Percentiles rank a stretch among this genome's conserved stretches.
Evolutionary conservation across 2,888 invertebrate genomes (phyloP).

Genomic region (Corbicula japonica): DNA sequence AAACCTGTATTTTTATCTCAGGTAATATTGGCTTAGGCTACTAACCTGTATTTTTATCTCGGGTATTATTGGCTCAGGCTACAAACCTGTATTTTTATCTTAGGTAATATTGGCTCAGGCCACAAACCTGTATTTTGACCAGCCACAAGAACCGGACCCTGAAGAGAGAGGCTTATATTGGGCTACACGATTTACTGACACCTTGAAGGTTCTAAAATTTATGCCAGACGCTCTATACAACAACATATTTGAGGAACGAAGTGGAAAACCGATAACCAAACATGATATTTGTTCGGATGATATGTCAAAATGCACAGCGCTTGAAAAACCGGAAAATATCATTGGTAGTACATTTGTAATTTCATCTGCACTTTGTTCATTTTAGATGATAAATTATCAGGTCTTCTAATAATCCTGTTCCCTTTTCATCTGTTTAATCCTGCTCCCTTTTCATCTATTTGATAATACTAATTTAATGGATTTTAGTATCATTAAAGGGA

Average conservation of each 20-base stretch:
- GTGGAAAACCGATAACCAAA: constrained; percentile 72
- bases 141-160: constrained; percentile 81
- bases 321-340: constrained; percentile 78
- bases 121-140: constrained; percentile 81
- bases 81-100: too few relatives aligned
- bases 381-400: neutral
- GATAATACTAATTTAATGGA: too few relatives aligned
- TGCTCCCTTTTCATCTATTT: too few relatives aligned
- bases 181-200: constrained; percentile 81
- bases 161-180: constrained; percentile 83
- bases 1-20: too few relatives aligned
- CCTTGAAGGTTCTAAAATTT: constrained; percentile 77
- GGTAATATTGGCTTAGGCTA: too few relatives aligned
- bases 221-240: constrained; percentile 77
- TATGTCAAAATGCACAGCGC: constrained; percentile 70
- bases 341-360: constrained; percentile 70
- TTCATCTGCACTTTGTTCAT: neutral
- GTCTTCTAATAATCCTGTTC: too few relatives aligned
- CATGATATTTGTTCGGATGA: constrained; percentile 67
- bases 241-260: constrained; percentile 70
- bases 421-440: too few relatives aligned
- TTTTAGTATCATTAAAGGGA: too few relatives aligned
- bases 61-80: too few relatives aligned
- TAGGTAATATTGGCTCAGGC: constrained; percentile 81
- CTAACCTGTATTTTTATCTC: too few relatives aligned